Conservation (phyloP, 2,113 vertebrate species). For the Paradoxurus hermaphroditus region DNA sequence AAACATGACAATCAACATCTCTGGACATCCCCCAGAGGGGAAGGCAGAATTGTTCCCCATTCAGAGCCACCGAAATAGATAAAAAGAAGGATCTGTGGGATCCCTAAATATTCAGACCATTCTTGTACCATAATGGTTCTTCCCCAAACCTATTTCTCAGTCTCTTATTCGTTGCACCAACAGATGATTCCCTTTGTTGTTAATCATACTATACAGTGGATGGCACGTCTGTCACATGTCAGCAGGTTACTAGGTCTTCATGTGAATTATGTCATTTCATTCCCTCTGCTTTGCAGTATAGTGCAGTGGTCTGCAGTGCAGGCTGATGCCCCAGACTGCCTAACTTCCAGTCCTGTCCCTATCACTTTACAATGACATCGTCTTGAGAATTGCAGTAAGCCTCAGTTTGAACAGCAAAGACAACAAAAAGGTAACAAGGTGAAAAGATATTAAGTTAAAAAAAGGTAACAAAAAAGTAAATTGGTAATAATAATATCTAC, state of each 20-base stretch:
- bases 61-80: not conserved
- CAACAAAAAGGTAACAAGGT: not conserved
- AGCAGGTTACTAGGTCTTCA: not conserved
- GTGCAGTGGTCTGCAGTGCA: not conserved
- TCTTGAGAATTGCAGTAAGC: not conserved
- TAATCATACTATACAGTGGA: not conserved
- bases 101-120: not conserved
- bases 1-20: not conserved
- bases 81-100: not conserved
- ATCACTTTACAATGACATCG: not conserved
- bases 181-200: not conserved
- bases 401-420: not conserved
- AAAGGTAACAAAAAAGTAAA: not conserved
- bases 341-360: no score
- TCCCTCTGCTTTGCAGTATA: not conserved
- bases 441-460: not conserved
- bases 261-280: not conserved
- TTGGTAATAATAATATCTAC: not conserved
- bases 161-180: not conserved
- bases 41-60: not conserved
- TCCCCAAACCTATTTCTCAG: not conserved
- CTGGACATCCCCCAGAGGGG: not conserved
- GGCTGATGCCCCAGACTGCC: fast-evolving
- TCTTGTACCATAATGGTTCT: not conserved
- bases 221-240: not conserved